Base-by-base conservation (phyloP, 1,140 invertebrate genomes). In the Aphelinus certus region DNA sequence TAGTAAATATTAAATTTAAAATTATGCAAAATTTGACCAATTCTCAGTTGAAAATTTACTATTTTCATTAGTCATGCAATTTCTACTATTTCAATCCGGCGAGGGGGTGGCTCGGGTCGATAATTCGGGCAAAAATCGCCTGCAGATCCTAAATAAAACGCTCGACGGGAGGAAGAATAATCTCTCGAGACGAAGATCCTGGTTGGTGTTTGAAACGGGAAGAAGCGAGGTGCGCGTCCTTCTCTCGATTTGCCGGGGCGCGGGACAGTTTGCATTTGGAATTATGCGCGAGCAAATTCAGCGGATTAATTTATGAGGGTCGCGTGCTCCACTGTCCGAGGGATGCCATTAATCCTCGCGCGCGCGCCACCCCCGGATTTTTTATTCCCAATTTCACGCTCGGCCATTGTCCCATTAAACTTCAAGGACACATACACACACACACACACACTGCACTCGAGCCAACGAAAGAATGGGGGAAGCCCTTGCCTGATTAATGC, bases 351-450 rank as follows among this genome's bases (percentile, higher is more conserved):
- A 78, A 78, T 78, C 63, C 61, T 71, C 10, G 3, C 9, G 42
- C 46, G 42, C 2, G 2, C 46, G 4, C 3, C 46, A 3, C 46
- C 3, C 47, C 47, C 10, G 75, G 77, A 79, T 77, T 73, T 75
- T 76, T 79, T 71, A 78, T 77, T 79, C 55, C 60, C 76, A 80
- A 79, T 80, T 80, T 80, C 69, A 79, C 76, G 76, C 76, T 76
- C 64, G n/a, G 48, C 70, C 63, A 74, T 74, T 78, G 74, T 80
- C 75, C 75, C 76, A 79, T 80, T 77, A 80, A 80, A 77, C 71
- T 71, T 67, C 53, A 56, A 70, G 65, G 71, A 71, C 71, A 68
- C 68, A 63, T 26, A 26, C 26, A 26, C 26, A 26, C 26, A 26
- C 26, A 26, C 26, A 26, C 26, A 26, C 26, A 26, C 72, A 75